Base-by-base conservation (phyloP, 2,113 vertebrate species). In the Orycteropus afer region DNA sequence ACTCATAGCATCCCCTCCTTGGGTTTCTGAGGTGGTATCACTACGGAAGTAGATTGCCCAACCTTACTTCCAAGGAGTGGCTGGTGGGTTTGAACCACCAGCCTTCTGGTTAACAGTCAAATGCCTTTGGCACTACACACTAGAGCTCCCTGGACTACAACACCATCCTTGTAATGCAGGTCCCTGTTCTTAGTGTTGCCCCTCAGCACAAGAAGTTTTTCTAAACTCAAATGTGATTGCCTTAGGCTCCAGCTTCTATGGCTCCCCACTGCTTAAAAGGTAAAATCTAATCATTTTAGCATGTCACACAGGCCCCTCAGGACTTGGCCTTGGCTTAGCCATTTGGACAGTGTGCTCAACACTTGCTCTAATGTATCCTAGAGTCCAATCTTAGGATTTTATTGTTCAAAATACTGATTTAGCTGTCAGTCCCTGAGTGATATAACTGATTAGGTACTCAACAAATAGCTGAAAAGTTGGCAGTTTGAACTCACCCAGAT, bases 371-470 rank as follows among this genome's bases (percentile, higher is more conserved):
- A 13, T 45, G 32, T 45, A 25, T 6, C 12, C 37, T 37, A 9
- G 37, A 10, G 20, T 34, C 71, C 5, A 63, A 74, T 23, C 53
- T 86, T 27, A 53, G 45, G 4, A 63, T 53, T 53, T 13, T 53
- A n/a, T 42, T 42, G 42, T 34, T 94, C 82, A 91, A 63, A 93
- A 78, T 32, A 15, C 40, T 18, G 74, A 42, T 53, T 40, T 37
- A 32, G 17, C 9, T 47, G 63, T 53, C 51, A 53, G 51, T 53
- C 12, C 14, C 51, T 53, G 51, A 15, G 51, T 53, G 51, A 53
- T 3, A 13, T 15, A 53, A 51, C 8, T 51, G 49, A 53, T 53
- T 53, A 53, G 17, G 51, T 15, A 15, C 51, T 53, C 51, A 4
- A 15, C 51, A 15, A 53, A 12, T 53, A 13, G 51, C 17, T 13